These are phyloP conservation scores for Lamprotornis superbus DNA, from an alignment of 2,113 vertebrate genomes.

Conservation along the genomic window DNA sequence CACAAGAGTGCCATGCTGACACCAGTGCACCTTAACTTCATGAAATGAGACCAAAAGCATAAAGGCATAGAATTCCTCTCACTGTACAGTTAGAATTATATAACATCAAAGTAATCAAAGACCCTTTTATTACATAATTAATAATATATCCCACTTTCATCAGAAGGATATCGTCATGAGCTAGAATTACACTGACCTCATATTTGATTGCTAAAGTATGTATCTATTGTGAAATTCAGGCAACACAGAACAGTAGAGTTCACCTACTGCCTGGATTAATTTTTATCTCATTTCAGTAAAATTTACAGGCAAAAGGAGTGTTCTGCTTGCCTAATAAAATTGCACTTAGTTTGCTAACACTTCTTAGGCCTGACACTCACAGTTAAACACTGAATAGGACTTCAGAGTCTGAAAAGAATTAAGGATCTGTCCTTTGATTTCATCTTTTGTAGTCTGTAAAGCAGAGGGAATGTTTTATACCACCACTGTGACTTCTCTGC, in stretches of 20 bases:
- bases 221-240: neutral
- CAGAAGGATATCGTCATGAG: neutral
- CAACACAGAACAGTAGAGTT: neutral
- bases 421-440: neutral
- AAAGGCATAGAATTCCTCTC: neutral
- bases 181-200: neutral
- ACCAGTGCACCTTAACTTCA: neutral
- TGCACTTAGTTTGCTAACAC: neutral
- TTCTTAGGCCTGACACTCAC: neutral
- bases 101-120: neutral
- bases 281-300: slow-evolving; percentile 38
- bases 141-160: neutral
- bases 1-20: neutral
- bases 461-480: neutral
- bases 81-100: neutral
- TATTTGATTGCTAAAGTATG: neutral
- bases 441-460: neutral
- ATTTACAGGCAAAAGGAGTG: slow-evolving; percentile 8
- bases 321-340: slow-evolving; percentile 37
- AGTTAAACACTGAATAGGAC: neutral
- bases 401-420: neutral
- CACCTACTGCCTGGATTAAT: neutral
- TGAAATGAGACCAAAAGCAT: neutral
- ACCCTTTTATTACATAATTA: neutral
- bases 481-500: neutral